A percentile compares a stretch with the other conserved stretches of the same genome.
Conservation (phyloP, 1,140 invertebrate genomes). For the Drosophila cardini region DNA sequence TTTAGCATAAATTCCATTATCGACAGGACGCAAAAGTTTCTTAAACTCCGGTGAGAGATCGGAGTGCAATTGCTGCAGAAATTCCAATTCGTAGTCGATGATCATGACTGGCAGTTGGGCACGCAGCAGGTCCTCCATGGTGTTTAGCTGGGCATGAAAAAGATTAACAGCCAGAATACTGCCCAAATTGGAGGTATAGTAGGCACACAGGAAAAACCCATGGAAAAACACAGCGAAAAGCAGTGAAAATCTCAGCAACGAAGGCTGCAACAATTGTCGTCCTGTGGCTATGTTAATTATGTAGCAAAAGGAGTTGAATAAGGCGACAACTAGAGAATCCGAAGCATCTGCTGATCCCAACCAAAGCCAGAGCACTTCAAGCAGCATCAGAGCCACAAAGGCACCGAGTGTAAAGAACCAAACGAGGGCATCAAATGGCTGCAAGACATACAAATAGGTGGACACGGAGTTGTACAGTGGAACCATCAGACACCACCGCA, state of each 20-base stretch:
- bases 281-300: slow-evolving; percentile 69
- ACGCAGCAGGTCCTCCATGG: slow-evolving; percentile 66
- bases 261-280: slow-evolving; percentile 46
- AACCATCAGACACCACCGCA: slow-evolving; percentile 79
- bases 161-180: slow-evolving; percentile 75
- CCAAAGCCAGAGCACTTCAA: slow-evolving; percentile 60
- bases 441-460: slow-evolving; percentile 65
- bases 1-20: slow-evolving; percentile 52
- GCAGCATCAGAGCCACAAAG: slow-evolving; percentile 35
- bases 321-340: background rate
- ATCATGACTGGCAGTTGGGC: slow-evolving; percentile 73
- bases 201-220: slow-evolving; percentile 72
- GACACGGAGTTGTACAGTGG: slow-evolving; percentile 68
- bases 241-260: slow-evolving; percentile 52
- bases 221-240: slow-evolving; percentile 65
- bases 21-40: slow-evolving; percentile 61
- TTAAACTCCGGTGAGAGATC: slow-evolving; percentile 54
- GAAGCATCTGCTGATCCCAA: background rate
- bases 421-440: slow-evolving; percentile 62
- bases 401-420: slow-evolving; percentile 64
- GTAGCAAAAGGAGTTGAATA: slow-evolving; percentile 63
- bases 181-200: slow-evolving; percentile 74
- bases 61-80: slow-evolving; percentile 49
- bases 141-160: slow-evolving; percentile 73
- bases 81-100: slow-evolving; percentile 78